Evolutionary conservation across 2,797 vertebrate genomes (phyloP), one percentile per base, ranked within the genome.

Genomic region (Pteronotus mesoamericanus): DNA sequence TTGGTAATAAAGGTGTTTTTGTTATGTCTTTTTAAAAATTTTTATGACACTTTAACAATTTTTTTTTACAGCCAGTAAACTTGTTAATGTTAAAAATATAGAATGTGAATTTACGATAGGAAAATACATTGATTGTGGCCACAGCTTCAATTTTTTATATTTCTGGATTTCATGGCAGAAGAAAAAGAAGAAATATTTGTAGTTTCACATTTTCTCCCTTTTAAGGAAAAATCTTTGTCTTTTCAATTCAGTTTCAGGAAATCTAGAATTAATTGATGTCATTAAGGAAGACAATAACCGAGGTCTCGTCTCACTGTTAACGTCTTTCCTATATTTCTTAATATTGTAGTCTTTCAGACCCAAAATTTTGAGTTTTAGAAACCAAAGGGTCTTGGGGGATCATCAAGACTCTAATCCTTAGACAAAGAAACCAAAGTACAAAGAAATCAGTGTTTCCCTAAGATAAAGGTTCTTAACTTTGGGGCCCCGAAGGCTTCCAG

Each of bases 361-460:
- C 55, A 80, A 51, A 51, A 69, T 74, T 94, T 93, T 90, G 11
- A 92, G n/a, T 71, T 87, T 91, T 18, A 74, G 68, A 87, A 29
- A 75, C 9, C 44, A 71, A 39, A 53, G 15, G 39, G 2, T 12
- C 77, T 87, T 68, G 69, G 22, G 22, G 64, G 32, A 75, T 87
- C 51, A 91, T 80, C 32, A 42, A 44, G 92, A 85, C 12, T 79
- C 71, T 59, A 86, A 79, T 46, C 16, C 51, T 85, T 91, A 85
- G 21, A 94, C 55, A 37, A 71, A 83, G 39, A 86, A 91, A 84
- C 7, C 46, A 51, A 37, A 93, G 57, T 64, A 39, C 11, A 82
- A 79, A 94, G 39, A 95, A 82, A 68, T 77, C 19, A 34, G 0
- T 85, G 55, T 83, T 92, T 71, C 32, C 22, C 12, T 69, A 44